Base-by-base conservation (phyloP, 35 echinoderm and acorn worm genomes). In the Hemicentrotus pulcherrimus region DNA sequence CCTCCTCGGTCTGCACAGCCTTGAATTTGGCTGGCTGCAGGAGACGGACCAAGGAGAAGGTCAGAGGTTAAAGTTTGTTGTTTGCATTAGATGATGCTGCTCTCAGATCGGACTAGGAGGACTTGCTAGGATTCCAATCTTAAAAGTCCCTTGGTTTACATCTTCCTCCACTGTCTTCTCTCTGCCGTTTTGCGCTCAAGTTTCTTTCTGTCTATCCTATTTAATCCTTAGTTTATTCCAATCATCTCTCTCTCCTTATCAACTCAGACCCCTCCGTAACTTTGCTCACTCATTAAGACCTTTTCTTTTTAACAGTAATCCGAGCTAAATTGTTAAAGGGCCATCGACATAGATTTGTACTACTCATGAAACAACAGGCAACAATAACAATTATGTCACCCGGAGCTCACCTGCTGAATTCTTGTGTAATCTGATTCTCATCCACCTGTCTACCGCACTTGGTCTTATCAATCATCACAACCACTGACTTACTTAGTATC, bases 11-110 rank as follows among this genome's bases (percentile, higher is more conserved):
- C 4, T 22, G 24, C 65, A 78, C 65, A 24, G 65, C 65, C 65
- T 78, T 78, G 65, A 90, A 90, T 90, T 45, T 90, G 88, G 24
- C 88, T 90, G 32, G 88, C 88, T 90, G 91, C 91, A 31, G 91
- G 90, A 91, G 32, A 33, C 11, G 46, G 31, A 32, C 46, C 32
- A 47, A 31, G 90, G 33, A 28, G 33, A 46, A 35, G 91, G 91
- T 93, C 91, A 93, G 48, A 58, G 91, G 91, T 93, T n/a, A 93
- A 93, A 93, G 46, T 47, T 90, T 31, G 91, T 93, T 93, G 91
- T 93, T 93, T 93, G 47, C 91, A 50, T 93, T 50, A 58, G 91
- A 93, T 93, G n/a, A 93, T 93, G 47, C 91, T 47, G 13, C 46
- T 93, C 91, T 93, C 46, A 47, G 91, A 50, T 47, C 19, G 32